Evolutionary conservation across 2,888 invertebrate genomes (phyloP), one percentile per base, ranked within the genome.

Genomic region (Mycalesis mineus): DNA sequence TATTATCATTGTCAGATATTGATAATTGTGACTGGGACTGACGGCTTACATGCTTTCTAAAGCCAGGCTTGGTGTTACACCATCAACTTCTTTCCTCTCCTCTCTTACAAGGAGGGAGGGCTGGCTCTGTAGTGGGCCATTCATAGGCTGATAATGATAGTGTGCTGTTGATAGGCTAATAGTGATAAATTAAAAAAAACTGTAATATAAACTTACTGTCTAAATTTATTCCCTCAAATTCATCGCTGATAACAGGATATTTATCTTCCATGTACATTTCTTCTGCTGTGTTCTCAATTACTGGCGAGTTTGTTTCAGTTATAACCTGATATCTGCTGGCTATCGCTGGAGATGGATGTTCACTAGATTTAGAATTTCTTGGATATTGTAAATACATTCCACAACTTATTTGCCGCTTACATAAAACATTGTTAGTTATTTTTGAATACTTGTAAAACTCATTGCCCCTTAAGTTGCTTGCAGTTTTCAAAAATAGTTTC

Each of bases 271-370:
- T 22, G 48, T 79, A 66, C 41, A 86, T 80, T 77, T 95, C 95
- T 68, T 95, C 95, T 53, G 92, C 92, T 15, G 95, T 92, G 75
- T 96, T 94, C 64, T 94, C 91, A 68, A 96, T 94, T 61, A 94
- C 80, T 11, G 91, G 82, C 0, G 94, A 86, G 75, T 95, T 94
- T 65, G 91, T 90, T 69, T 96, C 95, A 15, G 91, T 91, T 77
- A 95, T 95, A 62, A 93, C 78, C 83, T 93, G 91, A 74, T 93
- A 95, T 83, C 93, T 94, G 67, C 81, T 80, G 55, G 89, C 77
- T 63, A 93, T 82, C 36, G 87, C 90, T 42, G 89, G 85, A 13
- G 91, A 79, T 42, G 89, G 71, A 55, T 70, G 66, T 57, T 61
- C 59, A 52, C 81, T 80, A 75, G 78, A 58, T 66, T 84, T 86